Percentiles rank a stretch among this genome's conserved stretches.
phyloP scores from a whole-genome alignment of 1,140 invertebrate genomes.

The Lineus longissimus region DNA sequence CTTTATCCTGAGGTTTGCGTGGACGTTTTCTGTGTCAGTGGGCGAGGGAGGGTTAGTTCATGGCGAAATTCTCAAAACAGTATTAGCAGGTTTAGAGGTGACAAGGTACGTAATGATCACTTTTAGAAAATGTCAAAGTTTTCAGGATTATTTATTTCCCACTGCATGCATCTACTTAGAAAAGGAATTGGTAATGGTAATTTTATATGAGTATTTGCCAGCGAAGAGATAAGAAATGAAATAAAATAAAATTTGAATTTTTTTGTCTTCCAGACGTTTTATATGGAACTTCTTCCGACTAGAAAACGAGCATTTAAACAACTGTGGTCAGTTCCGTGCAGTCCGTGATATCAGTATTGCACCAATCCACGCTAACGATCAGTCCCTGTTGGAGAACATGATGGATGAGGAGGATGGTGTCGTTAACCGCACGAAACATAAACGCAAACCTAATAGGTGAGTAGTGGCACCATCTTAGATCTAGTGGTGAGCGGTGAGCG shows the following conservation, averaged over 20 bases:
- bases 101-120: constrained; percentile 73
- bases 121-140: too few relatives aligned
- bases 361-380: constrained; percentile 90
- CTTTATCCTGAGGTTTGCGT: constrained; percentile 86
- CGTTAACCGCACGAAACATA: constrained; percentile 64
- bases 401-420: constrained; percentile 93
- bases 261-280: constrained; percentile 69
- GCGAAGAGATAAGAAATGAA: too few relatives aligned
- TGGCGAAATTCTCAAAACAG: constrained; percentile 80
- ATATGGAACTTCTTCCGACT: constrained; percentile 99
- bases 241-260: too few relatives aligned
- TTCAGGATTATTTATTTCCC: too few relatives aligned
- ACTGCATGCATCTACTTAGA: too few relatives aligned
- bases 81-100: constrained; percentile 89
- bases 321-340: constrained; percentile 98
- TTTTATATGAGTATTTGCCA: too few relatives aligned
- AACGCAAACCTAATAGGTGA: constrained; percentile 16
- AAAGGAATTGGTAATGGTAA: too few relatives aligned
- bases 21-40: constrained; percentile 77
- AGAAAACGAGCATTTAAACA: constrained; percentile 99
- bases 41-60: constrained; percentile 74
- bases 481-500: too few relatives aligned
- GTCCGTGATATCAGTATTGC: constrained; percentile 97
- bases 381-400: constrained; percentile 84
- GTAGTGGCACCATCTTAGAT: too few relatives aligned